Base-by-base conservation (phyloP, 2,797 vertebrate genomes). In the Enteromius viviparus region DNA sequence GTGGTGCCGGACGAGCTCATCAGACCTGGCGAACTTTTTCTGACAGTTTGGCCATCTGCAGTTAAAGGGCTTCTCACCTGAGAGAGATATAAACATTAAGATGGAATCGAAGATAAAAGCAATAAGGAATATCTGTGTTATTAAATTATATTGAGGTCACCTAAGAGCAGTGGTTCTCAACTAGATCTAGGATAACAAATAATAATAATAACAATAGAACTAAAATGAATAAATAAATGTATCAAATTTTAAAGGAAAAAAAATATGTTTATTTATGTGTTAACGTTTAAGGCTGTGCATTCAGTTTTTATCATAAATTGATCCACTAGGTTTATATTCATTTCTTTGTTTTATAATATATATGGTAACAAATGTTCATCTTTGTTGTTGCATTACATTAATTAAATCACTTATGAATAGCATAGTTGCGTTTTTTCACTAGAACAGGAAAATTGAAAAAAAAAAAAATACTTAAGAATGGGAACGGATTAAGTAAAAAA, bases 21-120 rank as follows among this genome's bases (percentile, higher is more conserved):
- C 98, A 23, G 98, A 99, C 51, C 98, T 94, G 88, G 98, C 98
- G 89, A 99, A 99, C 93, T 99, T 99, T 94, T 99, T 99, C 95
- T 99, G 97, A 90, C 98, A 99, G 89, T 97, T 99, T n/a, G 97
- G 97, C 97, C 97, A 99, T 89, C 98, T 95, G 90, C 98, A 99
- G 90, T 96, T 97, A 91, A 99, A 99, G 45, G 98, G 98, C 91
- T 99, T 99, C 94, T 99, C 98, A 93, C 98, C 98, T 99, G 94
- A 64, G 45, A 81, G 60, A 62, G 70, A 87, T 17, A 10, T 19
- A 40, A 14, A 42, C 10, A 55, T 88, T 82, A 88, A 78, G 26
- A 42, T 32, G 11, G 12, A 55, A n/a, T 47, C 15, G 8, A 21
- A 6, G 32, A 15, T 42, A 12, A 66, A 60, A 40, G 40, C 17